Percentiles rank a stretch among this genome's conserved stretches.
phyloP scores from a whole-genome alignment of 2,113 vertebrate species.

The Silurus meridionalis region DNA sequence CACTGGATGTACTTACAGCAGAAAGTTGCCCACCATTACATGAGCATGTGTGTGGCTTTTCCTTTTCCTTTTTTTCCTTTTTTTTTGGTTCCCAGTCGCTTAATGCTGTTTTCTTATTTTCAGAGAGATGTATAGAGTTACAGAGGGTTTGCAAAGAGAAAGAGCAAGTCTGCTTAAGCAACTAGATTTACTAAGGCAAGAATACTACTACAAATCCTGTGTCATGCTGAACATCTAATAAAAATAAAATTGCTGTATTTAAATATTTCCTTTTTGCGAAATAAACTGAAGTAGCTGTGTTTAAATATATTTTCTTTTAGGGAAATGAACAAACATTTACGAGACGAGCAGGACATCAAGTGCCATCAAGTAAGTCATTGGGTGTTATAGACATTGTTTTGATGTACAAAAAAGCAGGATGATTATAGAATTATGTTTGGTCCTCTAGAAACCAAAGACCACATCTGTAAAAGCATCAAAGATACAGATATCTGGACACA shows the following conservation, averaged over 20 bases:
- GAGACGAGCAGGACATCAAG: conserved; percentile 82
- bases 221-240: too few species aligned
- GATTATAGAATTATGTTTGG: neutral
- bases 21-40: neutral
- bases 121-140: conserved; percentile 87
- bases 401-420: neutral
- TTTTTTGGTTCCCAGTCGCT: neutral
- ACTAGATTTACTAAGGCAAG: conserved; percentile 86
- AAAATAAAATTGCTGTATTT: neutral
- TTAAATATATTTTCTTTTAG: conserved; percentile 62
- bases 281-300: conserved; percentile 72
- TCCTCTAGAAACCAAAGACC: conserved; percentile 76
- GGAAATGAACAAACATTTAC: conserved; percentile 93
- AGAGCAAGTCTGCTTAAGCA: conserved; percentile 85
- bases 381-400: neutral
- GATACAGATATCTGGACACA: conserved; percentile 74
- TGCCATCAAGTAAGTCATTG: conserved; percentile 66
- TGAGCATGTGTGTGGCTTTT: neutral
- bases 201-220: neutral
- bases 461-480: conserved; percentile 55
- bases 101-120: neutral
- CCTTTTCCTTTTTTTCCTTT: neutral
- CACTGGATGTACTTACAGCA: neutral
- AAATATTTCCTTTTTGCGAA: conserved; percentile 74
- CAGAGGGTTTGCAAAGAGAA: conserved; percentile 86